Conservation (phyloP, 2,113 vertebrate genomes). For the Gasterosteus nipponicus region DNA sequence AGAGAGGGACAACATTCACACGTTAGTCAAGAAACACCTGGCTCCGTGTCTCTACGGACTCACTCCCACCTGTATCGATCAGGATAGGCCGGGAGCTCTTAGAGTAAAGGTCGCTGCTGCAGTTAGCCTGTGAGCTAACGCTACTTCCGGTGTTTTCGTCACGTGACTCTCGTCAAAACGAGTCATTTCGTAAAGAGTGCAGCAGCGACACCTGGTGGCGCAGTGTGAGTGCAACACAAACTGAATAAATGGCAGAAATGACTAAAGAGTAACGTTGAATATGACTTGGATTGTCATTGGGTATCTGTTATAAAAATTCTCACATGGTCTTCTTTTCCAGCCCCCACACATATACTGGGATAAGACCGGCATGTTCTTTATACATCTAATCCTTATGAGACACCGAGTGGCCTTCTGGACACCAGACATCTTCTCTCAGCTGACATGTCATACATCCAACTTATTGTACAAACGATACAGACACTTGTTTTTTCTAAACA, state of each 20-base stretch:
- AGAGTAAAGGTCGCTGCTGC: background rate
- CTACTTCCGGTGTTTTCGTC: constrained; percentile 51
- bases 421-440: no score
- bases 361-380: no score
- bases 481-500: no score
- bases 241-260: background rate
- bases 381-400: no score
- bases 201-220: constrained; percentile 50
- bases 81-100: background rate
- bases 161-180: constrained; percentile 49
- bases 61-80: constrained; percentile 14
- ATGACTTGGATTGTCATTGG: background rate
- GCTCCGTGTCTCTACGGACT: background rate
- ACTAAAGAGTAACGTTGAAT: background rate
- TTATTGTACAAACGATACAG: no score
- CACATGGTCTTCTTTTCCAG: no score
- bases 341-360: no score
- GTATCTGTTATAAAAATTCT: no score
- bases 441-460: no score
- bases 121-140: background rate
- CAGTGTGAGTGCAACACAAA: background rate
- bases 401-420: no score
- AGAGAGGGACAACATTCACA: background rate
- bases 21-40: background rate
- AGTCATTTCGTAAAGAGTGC: background rate